Percentiles rank a stretch among this genome's conserved stretches.
Conservation (phyloP, 1,140 invertebrate genomes). For the Chrysoperla carnea region DNA sequence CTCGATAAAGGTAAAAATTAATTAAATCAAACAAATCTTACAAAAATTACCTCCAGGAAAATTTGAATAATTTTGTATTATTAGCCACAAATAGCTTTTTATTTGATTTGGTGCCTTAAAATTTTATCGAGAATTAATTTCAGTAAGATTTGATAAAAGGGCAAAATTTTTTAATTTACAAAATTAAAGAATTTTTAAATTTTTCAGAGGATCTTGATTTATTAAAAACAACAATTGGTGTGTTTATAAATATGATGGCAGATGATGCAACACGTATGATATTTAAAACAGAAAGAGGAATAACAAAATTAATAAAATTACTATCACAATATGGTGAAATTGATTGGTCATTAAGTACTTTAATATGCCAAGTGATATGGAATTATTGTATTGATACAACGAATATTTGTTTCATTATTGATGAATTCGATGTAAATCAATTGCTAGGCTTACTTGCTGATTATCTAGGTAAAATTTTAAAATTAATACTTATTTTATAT, state of each 20-base stretch:
- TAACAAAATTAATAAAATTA: constrained; percentile 31
- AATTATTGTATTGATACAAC: constrained; percentile 44
- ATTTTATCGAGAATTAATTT: too few species aligned
- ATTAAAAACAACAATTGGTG: constrained; percentile 39
- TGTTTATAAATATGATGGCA: constrained; percentile 50
- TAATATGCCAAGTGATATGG: constrained; percentile 50
- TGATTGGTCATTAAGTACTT: constrained; percentile 39
- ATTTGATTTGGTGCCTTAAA: too few species aligned
- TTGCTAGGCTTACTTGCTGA: constrained; percentile 34
- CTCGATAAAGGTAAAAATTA: constrained; percentile 12
- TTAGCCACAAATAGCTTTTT: background rate
- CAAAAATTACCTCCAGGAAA: background rate
- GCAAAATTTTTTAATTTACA: too few species aligned
- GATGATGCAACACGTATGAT: constrained; percentile 34
- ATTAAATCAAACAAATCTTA: background rate
- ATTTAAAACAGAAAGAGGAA: constrained; percentile 24
- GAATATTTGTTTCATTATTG: constrained; percentile 26
- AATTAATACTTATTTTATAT: constrained; percentile 1
- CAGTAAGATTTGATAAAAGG: background rate
- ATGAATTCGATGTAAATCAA: constrained; percentile 30
- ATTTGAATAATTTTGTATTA: background rate
- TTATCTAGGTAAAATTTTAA: constrained; percentile 24
- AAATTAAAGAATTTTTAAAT: too few species aligned
- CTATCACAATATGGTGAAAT: constrained; percentile 31
- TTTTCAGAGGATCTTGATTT: constrained; percentile 33